Conservation (phyloP, 2,113 vertebrate species). For the Gobius niger region DNA sequence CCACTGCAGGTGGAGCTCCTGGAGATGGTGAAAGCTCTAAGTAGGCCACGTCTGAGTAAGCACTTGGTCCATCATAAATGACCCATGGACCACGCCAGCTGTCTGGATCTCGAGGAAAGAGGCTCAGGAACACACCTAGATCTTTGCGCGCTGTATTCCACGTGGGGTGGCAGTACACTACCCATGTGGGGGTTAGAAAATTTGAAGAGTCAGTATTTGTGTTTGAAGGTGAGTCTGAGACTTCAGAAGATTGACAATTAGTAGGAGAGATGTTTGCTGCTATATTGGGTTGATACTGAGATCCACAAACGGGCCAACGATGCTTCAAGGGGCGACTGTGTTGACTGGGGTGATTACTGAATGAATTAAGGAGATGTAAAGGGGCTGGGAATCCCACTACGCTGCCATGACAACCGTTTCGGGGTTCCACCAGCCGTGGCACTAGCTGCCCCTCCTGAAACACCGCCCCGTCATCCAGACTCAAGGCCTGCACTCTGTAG, state of each 20-base stretch:
- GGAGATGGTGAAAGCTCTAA: conserved; percentile 72
- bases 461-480: conserved; percentile 79
- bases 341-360: background rate
- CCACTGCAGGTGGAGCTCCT: conserved; percentile 55
- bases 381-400: conserved; percentile 88
- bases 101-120: conserved; percentile 83
- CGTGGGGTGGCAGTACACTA: conserved; percentile 89
- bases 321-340: conserved; percentile 16
- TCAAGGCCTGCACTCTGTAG: conserved; percentile 89
- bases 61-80: conserved; percentile 90
- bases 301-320: conserved; percentile 30
- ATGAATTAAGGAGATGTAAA: background rate
- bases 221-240: background rate
- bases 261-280: background rate
- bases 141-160: conserved; percentile 79
- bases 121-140: conserved; percentile 86
- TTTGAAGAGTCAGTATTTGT: background rate
- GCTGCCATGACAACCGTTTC: conserved; percentile 90
- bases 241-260: background rate
- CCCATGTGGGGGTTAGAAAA: conserved; percentile 84
- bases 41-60: conserved; percentile 90
- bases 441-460: conserved; percentile 87
- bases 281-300: background rate
- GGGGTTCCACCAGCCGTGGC: conserved; percentile 82
- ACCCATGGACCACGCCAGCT: conserved; percentile 93